Percentiles rank a stretch among this genome's conserved stretches.
These are phyloP conservation scores for Rhabditophanes sp. DNA, from an alignment of 2,888 invertebrate genomes.

Conservation along the genomic window DNA sequence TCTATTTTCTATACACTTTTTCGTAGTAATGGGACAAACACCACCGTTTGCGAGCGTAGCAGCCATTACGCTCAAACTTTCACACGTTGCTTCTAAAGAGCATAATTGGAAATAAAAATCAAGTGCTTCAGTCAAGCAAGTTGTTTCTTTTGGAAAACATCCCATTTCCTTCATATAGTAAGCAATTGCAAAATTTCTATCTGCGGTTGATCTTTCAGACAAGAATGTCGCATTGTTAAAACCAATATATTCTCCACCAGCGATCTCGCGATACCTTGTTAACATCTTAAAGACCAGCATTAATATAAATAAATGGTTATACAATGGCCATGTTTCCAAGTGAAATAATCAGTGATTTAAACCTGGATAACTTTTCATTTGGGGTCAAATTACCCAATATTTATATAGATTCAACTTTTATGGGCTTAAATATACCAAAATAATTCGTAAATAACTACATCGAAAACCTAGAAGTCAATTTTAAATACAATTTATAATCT, in stretches of 20 bases:
- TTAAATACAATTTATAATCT: too few species aligned
- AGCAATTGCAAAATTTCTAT: conserved; percentile 86
- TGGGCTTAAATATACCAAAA: too few species aligned
- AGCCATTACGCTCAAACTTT: conserved; percentile 78
- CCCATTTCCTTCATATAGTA: conserved; percentile 93
- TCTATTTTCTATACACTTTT: conserved; percentile 50
- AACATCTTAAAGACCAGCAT: conserved; percentile 23
- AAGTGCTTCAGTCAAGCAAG: conserved; percentile 47
- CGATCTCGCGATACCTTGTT: conserved; percentile 50
- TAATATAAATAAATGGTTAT: too few species aligned
- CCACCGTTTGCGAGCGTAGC: conserved; percentile 86
- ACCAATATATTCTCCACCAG: conserved; percentile 67
- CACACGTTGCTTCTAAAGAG: conserved; percentile 83
- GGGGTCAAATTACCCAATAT: too few species aligned
- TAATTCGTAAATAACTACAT: too few species aligned
- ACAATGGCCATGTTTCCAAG: too few species aligned
- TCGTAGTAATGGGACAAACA: conserved; percentile 37
- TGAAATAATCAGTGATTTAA: too few species aligned
- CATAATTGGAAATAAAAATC: conserved; percentile 59
- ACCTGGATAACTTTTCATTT: too few species aligned
- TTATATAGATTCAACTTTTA: too few species aligned
- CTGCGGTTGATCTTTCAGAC: conserved; percentile 81
- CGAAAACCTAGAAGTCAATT: too few species aligned
- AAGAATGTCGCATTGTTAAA: conserved; percentile 67
- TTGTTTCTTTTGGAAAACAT: conserved; percentile 28